Percentiles rank a stretch among this genome's conserved stretches.
phyloP scores from a whole-genome alignment of 2,113 vertebrate genomes.

The Centrocercus urophasianus region DNA sequence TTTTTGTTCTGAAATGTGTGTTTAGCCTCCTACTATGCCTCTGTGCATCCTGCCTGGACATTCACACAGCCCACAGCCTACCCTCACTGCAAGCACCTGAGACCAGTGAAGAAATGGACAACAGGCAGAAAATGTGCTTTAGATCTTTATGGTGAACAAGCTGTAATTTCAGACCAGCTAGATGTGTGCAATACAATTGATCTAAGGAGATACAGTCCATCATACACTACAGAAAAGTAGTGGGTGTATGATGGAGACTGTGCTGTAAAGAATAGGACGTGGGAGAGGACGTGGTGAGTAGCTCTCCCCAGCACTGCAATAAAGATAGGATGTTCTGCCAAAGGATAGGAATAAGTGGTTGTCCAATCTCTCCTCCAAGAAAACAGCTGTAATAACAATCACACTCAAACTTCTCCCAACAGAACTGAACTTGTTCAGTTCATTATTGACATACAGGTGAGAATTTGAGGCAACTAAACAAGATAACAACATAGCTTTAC shows the following conservation, averaged over 20 bases:
- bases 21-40: background rate
- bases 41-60: background rate
- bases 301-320: background rate
- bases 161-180: background rate
- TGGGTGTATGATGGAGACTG: accelerated
- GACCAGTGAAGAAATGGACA: accelerated
- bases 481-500: background rate
- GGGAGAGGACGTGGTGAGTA: background rate
- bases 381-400: background rate
- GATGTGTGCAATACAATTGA: accelerated
- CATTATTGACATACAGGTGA: background rate
- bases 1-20: background rate
- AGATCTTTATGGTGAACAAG: background rate
- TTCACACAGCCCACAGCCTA: background rate
- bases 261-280: background rate
- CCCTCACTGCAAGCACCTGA: background rate
- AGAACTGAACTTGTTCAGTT: background rate
- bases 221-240: background rate
- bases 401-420: background rate
- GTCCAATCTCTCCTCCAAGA: background rate
- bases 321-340: background rate
- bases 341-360: background rate
- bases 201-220: background rate
- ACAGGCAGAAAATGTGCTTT: background rate
- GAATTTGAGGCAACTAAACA: background rate